Conservation (phyloP, 2,113 vertebrate genomes). For the Cyanistes caeruleus region DNA sequence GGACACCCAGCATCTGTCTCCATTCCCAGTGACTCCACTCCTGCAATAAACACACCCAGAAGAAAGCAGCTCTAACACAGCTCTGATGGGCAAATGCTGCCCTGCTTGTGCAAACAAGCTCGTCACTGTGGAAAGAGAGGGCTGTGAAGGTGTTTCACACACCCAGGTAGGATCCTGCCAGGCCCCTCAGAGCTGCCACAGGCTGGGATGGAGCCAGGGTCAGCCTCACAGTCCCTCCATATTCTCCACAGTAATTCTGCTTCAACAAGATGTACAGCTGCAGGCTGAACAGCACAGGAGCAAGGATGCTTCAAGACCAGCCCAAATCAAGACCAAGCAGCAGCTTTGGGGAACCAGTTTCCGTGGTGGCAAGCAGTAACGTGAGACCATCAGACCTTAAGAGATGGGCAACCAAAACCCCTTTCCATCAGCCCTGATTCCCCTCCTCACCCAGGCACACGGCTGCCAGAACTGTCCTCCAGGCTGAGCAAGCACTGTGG, state of each 20-base stretch:
- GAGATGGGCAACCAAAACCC: background rate
- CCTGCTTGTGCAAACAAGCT: background rate
- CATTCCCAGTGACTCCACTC: background rate
- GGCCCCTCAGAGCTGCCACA: background rate
- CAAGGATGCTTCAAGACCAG: background rate
- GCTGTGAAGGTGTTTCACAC: background rate
- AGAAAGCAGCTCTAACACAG: background rate
- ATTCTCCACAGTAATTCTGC: accelerated
- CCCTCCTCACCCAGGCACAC: background rate
- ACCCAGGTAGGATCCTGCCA: background rate
- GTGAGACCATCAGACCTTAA: background rate
- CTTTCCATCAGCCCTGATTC: background rate
- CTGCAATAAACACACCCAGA: background rate
- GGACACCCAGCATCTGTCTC: background rate
- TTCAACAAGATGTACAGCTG: background rate
- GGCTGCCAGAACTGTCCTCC: accelerated
- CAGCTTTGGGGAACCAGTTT: background rate
- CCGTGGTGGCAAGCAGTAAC: background rate
- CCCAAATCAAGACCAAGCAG: background rate
- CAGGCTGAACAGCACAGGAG: background rate
- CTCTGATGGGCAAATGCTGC: background rate
- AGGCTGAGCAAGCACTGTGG: background rate
- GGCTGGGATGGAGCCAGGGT: background rate
- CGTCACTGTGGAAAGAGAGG: background rate
- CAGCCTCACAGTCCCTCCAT: background rate